These are phyloP conservation scores for Cyanoliseus patagonus DNA, from an alignment of 2,113 vertebrate genomes.

Conservation along the genomic window DNA sequence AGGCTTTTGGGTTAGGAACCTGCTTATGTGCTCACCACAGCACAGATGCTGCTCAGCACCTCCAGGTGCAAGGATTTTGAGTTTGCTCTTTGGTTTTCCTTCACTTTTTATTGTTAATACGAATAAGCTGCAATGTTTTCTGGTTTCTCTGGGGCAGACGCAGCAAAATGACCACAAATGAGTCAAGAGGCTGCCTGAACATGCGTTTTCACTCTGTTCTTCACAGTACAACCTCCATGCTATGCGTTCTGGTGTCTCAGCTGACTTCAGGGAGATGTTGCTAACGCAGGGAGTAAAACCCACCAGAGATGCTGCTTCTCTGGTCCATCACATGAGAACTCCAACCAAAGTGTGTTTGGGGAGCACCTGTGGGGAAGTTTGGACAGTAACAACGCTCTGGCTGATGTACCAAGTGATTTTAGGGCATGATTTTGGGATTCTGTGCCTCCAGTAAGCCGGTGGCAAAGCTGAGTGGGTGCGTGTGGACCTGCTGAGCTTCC, in stretches of 20 bases:
- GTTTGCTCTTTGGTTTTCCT: not conserved
- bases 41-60: not conserved
- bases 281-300: fast-evolving
- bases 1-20: not conserved
- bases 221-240: fast-evolving
- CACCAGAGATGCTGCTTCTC: not conserved
- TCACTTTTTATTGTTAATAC: not conserved
- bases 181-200: not conserved
- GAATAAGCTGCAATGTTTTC: not conserved
- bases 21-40: not conserved
- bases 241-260: fast-evolving
- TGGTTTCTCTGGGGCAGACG: not conserved
- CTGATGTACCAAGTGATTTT: not conserved
- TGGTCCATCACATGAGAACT: fast-evolving
- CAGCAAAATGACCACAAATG: not conserved
- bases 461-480: not conserved
- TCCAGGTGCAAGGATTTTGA: not conserved
- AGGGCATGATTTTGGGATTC: not conserved
- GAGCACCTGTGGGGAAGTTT: fast-evolving
- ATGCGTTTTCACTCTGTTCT: fast-evolving
- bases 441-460: not conserved
- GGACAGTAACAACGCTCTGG: fast-evolving
- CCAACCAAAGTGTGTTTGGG: fast-evolving
- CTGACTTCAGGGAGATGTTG: fast-evolving
- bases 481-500: not conserved